These are phyloP conservation scores for Diorhabda elongata DNA, from an alignment of 1,140 invertebrate genomes.

Conservation along the genomic window DNA sequence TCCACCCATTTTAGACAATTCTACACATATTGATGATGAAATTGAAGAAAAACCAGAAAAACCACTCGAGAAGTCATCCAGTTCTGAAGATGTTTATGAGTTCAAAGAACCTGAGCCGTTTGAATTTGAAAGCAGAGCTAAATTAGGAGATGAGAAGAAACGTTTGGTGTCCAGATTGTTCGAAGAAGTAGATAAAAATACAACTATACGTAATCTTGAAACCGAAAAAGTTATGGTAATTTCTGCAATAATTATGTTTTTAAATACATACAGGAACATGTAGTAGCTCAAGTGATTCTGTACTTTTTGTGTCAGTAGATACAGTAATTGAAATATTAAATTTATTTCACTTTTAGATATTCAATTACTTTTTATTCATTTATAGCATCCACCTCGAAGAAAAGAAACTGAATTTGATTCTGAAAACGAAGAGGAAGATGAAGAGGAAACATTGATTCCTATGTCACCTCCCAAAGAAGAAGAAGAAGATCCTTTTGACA, in stretches of 20 bases:
- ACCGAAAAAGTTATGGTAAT: too few relatives aligned
- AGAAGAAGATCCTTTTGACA: slow-evolving; percentile 51
- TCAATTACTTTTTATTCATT: background rate
- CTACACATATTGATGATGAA: slow-evolving; percentile 31
- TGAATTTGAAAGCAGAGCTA: slow-evolving; percentile 66
- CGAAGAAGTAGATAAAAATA: slow-evolving; percentile 50
- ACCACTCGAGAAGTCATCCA: slow-evolving; percentile 36
- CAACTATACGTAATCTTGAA: too few relatives aligned
- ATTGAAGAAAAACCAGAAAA: slow-evolving; percentile 34
- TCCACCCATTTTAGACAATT: slow-evolving; percentile 37
- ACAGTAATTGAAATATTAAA: too few relatives aligned
- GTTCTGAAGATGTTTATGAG: slow-evolving; percentile 75
- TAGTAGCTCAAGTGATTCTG: too few relatives aligned
- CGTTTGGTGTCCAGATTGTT: slow-evolving; percentile 53
- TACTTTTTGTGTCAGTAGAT: too few relatives aligned
- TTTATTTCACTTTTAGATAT: too few relatives aligned
- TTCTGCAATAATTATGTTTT: too few relatives aligned
- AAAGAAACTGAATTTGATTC: slow-evolving; percentile 31
- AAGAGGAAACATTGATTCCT: slow-evolving; percentile 21
- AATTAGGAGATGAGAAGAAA: slow-evolving; percentile 54
- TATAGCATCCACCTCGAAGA: slow-evolving; percentile 30
- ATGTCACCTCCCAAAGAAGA: slow-evolving; percentile 8
- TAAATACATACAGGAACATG: too few relatives aligned
- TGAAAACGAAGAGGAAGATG: slow-evolving; percentile 31
- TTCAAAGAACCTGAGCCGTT: slow-evolving; percentile 86